Conservation (phyloP, 2,888 invertebrate species). For the Athrips mouffetella region DNA sequence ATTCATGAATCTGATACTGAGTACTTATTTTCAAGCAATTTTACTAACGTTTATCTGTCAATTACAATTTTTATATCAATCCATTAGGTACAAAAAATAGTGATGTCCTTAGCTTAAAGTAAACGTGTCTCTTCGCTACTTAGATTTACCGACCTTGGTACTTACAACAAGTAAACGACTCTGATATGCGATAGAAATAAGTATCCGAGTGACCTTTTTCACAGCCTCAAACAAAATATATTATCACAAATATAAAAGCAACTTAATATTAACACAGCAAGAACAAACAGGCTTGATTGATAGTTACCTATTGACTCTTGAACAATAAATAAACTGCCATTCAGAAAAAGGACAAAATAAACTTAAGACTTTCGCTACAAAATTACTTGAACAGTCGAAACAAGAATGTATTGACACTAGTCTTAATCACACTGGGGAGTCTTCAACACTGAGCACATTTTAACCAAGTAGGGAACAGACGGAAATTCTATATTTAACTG, state of each 20-base stretch:
- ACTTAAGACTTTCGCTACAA: constrained; percentile 11
- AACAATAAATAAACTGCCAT: constrained; percentile 30
- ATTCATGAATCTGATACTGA: too few species aligned
- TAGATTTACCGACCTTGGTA: too few species aligned
- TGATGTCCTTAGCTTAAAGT: too few species aligned
- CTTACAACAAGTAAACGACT: too few species aligned
- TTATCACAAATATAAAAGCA: constrained; percentile 25
- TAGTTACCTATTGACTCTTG: constrained; percentile 15
- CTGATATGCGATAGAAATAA: too few species aligned
- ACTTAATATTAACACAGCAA: constrained; percentile 18
- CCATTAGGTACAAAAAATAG: too few species aligned
- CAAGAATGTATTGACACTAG: constrained; percentile 34
- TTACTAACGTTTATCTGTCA: too few species aligned
- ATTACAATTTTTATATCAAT: too few species aligned
- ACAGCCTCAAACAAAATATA: too few species aligned
- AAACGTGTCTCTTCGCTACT: too few species aligned
- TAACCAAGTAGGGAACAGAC: constrained; percentile 65
- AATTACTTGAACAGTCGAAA: constrained; percentile 13
- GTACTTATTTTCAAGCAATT: too few species aligned
- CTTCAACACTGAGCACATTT: constrained; percentile 61
- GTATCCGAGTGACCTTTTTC: too few species aligned
- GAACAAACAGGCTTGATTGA: constrained; percentile 15
- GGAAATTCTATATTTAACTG: constrained; percentile 74
- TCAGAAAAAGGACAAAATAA: constrained; percentile 19
- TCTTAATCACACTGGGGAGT: constrained; percentile 36